Base-by-base conservation (phyloP, 2,797 vertebrate genomes). In the Trachops cirrhosus region DNA sequence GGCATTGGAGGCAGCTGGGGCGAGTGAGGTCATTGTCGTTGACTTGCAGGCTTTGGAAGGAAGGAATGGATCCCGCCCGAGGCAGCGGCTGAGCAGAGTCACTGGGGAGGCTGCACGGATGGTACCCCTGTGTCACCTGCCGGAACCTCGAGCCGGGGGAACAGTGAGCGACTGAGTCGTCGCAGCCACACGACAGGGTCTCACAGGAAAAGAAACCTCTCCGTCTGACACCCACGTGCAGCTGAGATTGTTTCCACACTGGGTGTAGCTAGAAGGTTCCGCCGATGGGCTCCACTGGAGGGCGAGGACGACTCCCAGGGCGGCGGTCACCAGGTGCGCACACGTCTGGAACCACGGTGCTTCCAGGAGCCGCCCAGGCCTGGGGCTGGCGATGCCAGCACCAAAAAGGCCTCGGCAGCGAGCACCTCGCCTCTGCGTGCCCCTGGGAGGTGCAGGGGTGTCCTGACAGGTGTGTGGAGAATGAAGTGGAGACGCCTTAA, bases 251-350 rank as follows among this genome's bases (percentile, higher is more conserved):
- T 95, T 88, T 74, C 37, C 0, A 48, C 1, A 6, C 9, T 0
- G 5, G n/a, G 22, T 21, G 29, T 6, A 9, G 4, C 0, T 1
- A 9, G 64, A 46, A 18, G 26, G 1, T n/a, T 22, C 79, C 1
- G 0, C n/a, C 1, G 24, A 2, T 5, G 19, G 6, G n/a, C 10
- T 18, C 52, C 44, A 5, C 26, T 0, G 8, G 85, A 84, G 21
- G 21, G 50, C 15, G 71, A 37, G 41, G 14, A 57, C 0, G 75
- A 16, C 29, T 79, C 32, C 67, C 48, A 29, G 57, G 59, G 80
- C 19, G 8, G 2, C 34, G 74, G 64, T 78, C 74, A 77, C 37
- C 50, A n/a, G 1, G 6, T 0, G 5, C 5, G 26, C 21, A 79
- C 15, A 91, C 18, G 32, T 50, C 7, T 21, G 79, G 67, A 50